Evolutionary conservation across 1,140 invertebrate genomes (phyloP).

Genomic region (Zaprionus kolodkinae): DNA sequence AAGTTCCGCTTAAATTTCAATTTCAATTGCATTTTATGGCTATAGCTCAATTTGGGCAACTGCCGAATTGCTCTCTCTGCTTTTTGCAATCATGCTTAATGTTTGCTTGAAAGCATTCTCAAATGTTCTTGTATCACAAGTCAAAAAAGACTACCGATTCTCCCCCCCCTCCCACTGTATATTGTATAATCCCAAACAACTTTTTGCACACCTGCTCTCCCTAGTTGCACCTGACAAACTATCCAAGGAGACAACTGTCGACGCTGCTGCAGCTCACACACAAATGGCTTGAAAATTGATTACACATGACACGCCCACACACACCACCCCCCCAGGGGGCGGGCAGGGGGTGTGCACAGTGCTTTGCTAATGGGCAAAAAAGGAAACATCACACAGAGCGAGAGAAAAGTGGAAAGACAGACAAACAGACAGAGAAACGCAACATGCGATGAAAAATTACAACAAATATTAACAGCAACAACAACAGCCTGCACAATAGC

Average conservation of each 20-base stretch:
- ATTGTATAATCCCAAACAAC: constrained; percentile 5
- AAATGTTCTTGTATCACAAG: constrained; percentile 34
- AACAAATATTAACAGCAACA: constrained; percentile 76
- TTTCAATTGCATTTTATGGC: not conserved
- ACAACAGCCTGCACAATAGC: constrained; percentile 68
- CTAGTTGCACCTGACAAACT: constrained; percentile 10
- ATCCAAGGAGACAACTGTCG: constrained; percentile 15
- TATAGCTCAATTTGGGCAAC: not conserved
- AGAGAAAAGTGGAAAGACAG: constrained; percentile 5
- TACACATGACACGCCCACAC: constrained; percentile 69
- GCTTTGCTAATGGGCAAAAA: constrained; percentile 54
- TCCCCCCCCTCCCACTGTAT: too few relatives aligned
- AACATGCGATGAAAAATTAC: constrained; percentile 76
- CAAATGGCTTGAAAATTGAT: constrained; percentile 70
- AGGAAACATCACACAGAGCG: constrained; percentile 42
- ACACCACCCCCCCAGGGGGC: constrained; percentile 9
- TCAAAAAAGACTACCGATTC: constrained; percentile 29
- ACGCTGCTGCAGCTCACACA: constrained; percentile 24
- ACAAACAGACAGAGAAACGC: constrained; percentile 22
- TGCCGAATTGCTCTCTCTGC: too few relatives aligned
- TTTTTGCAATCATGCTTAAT: not conserved
- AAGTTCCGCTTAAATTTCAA: not conserved
- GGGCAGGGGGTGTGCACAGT: not conserved
- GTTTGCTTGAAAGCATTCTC: constrained; percentile 1
- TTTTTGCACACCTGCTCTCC: constrained; percentile 21